Base-by-base conservation (phyloP, 1,140 invertebrate genomes). In the Megalopta genalis region DNA sequence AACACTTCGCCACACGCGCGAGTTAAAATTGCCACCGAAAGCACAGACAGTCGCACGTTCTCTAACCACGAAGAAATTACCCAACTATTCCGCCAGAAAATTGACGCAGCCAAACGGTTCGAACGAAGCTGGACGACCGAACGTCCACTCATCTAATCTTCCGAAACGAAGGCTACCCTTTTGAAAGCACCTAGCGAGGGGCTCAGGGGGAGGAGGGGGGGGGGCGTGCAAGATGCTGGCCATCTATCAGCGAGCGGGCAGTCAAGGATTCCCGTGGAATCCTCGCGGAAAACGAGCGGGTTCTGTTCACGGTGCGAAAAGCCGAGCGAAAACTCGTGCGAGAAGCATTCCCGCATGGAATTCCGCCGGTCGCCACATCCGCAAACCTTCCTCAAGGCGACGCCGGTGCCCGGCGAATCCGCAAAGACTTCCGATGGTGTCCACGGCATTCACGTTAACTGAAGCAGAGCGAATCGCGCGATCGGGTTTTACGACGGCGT, bases 381-480 rank as follows among this genome's bases (percentile, higher is more conserved):
- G 90, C 85, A 90, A 91, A 91, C 89, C 73, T 70, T 62, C 66
- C 57, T 69, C 64, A 67, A 32, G 32, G 32, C 68, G 73, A 27
- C 57, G 7, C 32, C 52, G 60, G 57, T 54, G 10, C 66, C 72
- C 73, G 52, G 60, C 59, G 68, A 81, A 81, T 73, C 79, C 80
- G 80, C 80, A 82, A 85, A 82, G 83, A 85, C 72, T 77, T 87
- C 85, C 83, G 80, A 87, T 81, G 86, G 84, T 88, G 85, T 86
- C 86, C 70, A n/a, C n/a, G 62, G 76, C 77, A 88, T 90, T 89
- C 85, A 84, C 78, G 67, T 80, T 86, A 91, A 90, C 85, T 87
- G 88, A 92, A 92, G 91, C 91, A 87, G 79, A 89, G 77, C 90
- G 87, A 91, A 92, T 90, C 83, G 65, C 37, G 79, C 74, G 85